phyloP scores from a whole-genome alignment of 2,888 invertebrate species.

The Euzophera pinguis region DNA sequence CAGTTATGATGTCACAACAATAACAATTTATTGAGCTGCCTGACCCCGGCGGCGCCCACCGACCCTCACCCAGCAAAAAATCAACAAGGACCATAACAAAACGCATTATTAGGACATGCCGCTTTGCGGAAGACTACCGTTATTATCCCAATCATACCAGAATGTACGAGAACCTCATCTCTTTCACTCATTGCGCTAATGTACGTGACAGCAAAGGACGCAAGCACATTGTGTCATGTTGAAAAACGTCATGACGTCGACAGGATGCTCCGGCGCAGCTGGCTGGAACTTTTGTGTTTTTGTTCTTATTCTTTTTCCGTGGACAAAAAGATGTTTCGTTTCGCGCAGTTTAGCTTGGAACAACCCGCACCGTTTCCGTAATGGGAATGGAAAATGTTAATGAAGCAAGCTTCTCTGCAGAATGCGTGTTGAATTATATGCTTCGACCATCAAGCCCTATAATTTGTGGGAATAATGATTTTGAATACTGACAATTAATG shows the following conservation, averaged over 20 bases:
- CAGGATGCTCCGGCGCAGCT: constrained; percentile 77
- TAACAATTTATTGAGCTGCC: constrained; percentile 56
- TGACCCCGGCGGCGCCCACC: constrained; percentile 28
- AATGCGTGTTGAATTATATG: constrained; percentile 55
- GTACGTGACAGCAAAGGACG: constrained; percentile 44
- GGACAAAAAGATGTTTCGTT: constrained; percentile 66
- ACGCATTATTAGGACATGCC: constrained; percentile 55
- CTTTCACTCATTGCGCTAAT: constrained; percentile 32
- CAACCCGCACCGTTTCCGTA: constrained; percentile 61
- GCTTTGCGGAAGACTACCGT: constrained; percentile 68
- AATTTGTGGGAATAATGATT: constrained; percentile 52
- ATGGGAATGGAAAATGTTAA: constrained; percentile 72
- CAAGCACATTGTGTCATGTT: constrained; percentile 45
- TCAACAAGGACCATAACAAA: constrained; percentile 51
- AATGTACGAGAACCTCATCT: constrained; percentile 40
- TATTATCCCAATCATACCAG: constrained; percentile 50
- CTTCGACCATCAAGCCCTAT: constrained; percentile 36
- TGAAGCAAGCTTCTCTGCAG: constrained; percentile 53
- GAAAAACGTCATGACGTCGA: constrained; percentile 69
- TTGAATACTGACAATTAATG: constrained; percentile 45
- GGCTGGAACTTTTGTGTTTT: constrained; percentile 71
- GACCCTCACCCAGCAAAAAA: constrained; percentile 49
- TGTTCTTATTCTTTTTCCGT: constrained; percentile 48
- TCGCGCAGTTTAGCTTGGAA: constrained; percentile 66
- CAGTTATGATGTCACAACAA: constrained; percentile 54